Conservation (phyloP, 2,113 vertebrate species). For the Sander vitreus region DNA sequence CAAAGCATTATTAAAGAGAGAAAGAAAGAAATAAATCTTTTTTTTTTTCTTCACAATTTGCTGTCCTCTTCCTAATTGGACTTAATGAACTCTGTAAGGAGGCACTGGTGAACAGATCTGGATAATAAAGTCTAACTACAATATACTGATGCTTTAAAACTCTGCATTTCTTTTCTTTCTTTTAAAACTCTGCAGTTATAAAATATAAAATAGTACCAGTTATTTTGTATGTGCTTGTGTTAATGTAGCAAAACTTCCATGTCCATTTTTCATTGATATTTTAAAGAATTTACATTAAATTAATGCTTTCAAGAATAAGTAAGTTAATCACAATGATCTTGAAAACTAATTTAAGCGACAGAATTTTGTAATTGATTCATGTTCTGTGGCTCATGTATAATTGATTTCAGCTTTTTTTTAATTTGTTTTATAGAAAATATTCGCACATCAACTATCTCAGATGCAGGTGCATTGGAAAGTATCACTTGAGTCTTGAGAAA, state of each 20-base stretch:
- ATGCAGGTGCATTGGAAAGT: neutral
- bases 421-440: neutral
- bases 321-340: conserved; percentile 24
- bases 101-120: neutral
- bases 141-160: neutral
- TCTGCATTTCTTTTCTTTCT: neutral
- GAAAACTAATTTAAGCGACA: neutral
- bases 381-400: neutral
- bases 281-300: neutral
- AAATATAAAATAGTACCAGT: neutral
- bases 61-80: neutral
- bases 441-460: neutral
- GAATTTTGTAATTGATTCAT: neutral
- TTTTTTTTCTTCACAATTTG: neutral
- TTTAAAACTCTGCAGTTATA: neutral
- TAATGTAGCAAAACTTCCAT: neutral
- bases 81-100: conserved; percentile 6
- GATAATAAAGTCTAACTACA: neutral
- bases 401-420: conserved; percentile 4
- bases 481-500: neutral
- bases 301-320: conserved; percentile 2
- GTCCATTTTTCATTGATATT: neutral
- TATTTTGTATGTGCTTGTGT: neutral
- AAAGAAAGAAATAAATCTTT: neutral
- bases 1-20: neutral